Percentiles rank a stretch among this genome's conserved stretches.
These are phyloP conservation scores for Tarsius wallacei DNA, from an alignment of 2,797 vertebrate species.

Conservation along the genomic window DNA sequence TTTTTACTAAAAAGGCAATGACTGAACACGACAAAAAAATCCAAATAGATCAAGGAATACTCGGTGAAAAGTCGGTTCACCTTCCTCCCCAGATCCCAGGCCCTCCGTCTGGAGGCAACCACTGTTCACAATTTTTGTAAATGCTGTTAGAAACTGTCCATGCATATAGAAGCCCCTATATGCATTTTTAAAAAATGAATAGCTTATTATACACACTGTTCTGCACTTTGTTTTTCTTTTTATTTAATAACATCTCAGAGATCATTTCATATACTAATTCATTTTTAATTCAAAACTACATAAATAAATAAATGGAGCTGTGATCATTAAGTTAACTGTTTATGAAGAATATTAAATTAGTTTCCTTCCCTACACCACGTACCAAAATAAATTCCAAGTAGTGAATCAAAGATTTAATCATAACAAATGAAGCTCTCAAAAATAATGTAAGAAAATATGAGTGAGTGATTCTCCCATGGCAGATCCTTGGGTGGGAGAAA, in stretches of 20 bases:
- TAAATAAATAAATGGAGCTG: constrained; percentile 72
- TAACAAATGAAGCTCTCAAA: constrained; percentile 69
- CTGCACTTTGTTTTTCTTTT: constrained; percentile 59
- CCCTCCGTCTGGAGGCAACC: not conserved
- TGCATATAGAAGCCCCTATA: not conserved
- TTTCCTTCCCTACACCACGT: constrained; percentile 54
- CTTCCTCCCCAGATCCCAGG: not conserved
- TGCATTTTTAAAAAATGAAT: not conserved
- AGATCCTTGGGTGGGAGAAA: not conserved
- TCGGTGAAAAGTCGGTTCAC: not conserved
- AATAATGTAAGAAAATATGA: not conserved
- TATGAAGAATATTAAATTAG: constrained; percentile 76
- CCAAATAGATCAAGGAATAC: constrained; percentile 24
- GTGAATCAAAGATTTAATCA: constrained; percentile 66
- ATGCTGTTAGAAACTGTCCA: not conserved
- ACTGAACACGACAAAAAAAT: constrained; percentile 52
- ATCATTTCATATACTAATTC: constrained; percentile 73
- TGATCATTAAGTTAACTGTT: constrained; percentile 75
- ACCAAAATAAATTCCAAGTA: constrained; percentile 70
- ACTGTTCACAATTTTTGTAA: not conserved
- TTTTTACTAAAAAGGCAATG: constrained; percentile 50
- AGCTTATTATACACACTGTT: constrained; percentile 30
- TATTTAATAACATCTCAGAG: constrained; percentile 65
- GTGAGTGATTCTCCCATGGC: not conserved
- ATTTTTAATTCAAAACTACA: constrained; percentile 81